Evolutionary conservation across 2,797 vertebrate genomes (phyloP).

Genomic region (Takifugu ocellatus): DNA sequence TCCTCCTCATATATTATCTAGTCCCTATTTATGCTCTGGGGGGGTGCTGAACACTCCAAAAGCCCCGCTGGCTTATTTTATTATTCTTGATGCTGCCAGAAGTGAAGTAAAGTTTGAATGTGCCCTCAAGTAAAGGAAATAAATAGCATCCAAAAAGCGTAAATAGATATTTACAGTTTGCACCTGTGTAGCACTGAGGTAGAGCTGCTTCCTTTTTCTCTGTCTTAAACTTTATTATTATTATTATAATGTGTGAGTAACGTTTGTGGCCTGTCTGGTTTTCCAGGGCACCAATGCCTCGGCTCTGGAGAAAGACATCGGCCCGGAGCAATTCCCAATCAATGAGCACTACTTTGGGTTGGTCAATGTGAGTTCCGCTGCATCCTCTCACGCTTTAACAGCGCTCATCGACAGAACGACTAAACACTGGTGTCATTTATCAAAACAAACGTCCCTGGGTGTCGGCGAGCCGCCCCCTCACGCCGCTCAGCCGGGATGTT

Average conservation of each 20-base stretch:
- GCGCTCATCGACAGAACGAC: conserved; percentile 28
- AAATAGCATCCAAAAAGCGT: too few relatives aligned
- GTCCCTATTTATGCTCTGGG: too few relatives aligned
- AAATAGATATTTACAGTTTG: too few relatives aligned
- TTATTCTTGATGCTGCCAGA: too few relatives aligned
- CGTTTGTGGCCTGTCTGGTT: conserved; percentile 8
- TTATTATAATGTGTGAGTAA: too few relatives aligned
- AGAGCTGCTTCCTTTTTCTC: too few relatives aligned
- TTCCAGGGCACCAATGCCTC: conserved; percentile 86
- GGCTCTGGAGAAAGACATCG: conserved; percentile 88
- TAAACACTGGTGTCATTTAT: conserved; percentile 38
- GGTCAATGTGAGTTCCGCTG: conserved; percentile 80
- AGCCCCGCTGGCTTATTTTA: too few relatives aligned
- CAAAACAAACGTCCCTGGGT: conserved; percentile 39
- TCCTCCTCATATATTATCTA: too few relatives aligned
- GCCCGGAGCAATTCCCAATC: conserved; percentile 86
- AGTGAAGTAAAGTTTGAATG: too few relatives aligned
- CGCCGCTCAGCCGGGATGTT: background rate
- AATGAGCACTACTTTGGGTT: conserved; percentile 87
- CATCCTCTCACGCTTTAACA: conserved; percentile 35
- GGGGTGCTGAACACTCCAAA: too few relatives aligned
- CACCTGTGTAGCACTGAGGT: too few relatives aligned
- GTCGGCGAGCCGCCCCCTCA: conserved; percentile 38
- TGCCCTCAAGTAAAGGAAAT: too few relatives aligned
- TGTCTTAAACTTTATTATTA: background rate